Percentiles rank a stretch among this genome's conserved stretches.
These are phyloP conservation scores for Dasysyrphus albostriatus DNA, from an alignment of 2,888 invertebrate genomes.

Conservation along the genomic window DNA sequence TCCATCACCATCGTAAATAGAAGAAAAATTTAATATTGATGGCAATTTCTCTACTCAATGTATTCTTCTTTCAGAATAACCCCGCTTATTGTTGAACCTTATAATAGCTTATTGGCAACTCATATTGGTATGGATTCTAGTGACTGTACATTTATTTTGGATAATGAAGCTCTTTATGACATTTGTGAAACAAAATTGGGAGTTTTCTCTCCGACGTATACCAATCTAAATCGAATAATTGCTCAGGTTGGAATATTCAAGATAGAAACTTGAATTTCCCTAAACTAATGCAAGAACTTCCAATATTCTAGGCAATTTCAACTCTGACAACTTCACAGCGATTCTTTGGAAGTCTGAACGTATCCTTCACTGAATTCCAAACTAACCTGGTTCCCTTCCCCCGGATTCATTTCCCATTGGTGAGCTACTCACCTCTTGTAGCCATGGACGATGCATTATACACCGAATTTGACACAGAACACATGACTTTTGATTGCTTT, in stretches of 20 bases:
- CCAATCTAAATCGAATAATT: slow-evolving; percentile 91
- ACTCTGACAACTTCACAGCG: slow-evolving; percentile 50
- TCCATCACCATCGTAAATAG: slow-evolving; percentile 89
- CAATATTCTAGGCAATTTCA: slow-evolving; percentile 35
- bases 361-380: slow-evolving; percentile 45
- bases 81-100: slow-evolving; percentile 91
- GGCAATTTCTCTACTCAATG: not conserved
- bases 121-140: slow-evolving; percentile 89
- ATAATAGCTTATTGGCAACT: slow-evolving; percentile 89
- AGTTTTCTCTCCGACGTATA: slow-evolving; percentile 92
- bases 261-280: not conserved
- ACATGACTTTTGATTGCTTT: slow-evolving; percentile 43
- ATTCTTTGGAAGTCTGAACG: slow-evolving; percentile 40
- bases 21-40: not conserved
- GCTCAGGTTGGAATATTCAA: slow-evolving; percentile 76
- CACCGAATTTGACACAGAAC: slow-evolving; percentile 28
- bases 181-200: slow-evolving; percentile 90
- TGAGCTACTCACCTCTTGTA: slow-evolving; percentile 55
- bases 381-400: slow-evolving; percentile 63
- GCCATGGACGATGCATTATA: slow-evolving; percentile 18
- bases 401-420: slow-evolving; percentile 53
- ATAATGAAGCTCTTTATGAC: slow-evolving; percentile 90
- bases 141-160: slow-evolving; percentile 90
- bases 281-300: not conserved
- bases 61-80: slow-evolving; percentile 84